Conservation (phyloP, 2,797 vertebrate genomes). For the Helicolenus hilgendorfi region DNA sequence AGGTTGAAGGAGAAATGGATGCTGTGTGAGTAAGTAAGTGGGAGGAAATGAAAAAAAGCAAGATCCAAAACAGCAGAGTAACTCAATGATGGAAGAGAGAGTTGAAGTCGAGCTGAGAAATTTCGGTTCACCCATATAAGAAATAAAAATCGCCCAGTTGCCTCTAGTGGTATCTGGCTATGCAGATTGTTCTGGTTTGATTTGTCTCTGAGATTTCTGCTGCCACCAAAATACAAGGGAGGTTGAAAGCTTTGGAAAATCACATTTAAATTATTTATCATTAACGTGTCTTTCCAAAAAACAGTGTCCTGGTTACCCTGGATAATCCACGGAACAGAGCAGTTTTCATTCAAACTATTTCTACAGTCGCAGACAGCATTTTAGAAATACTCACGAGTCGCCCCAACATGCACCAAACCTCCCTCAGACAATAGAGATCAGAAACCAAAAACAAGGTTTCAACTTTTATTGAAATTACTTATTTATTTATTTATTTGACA, state of each 20-base stretch:
- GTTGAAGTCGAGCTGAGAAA: background rate
- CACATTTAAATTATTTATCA: background rate
- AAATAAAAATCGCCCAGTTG: background rate
- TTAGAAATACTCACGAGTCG: background rate
- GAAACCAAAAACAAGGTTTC: background rate
- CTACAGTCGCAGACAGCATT: background rate
- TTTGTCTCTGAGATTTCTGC: background rate
- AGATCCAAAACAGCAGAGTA: background rate
- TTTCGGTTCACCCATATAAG: background rate
- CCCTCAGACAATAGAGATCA: background rate
- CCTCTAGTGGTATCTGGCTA: background rate
- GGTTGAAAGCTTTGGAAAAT: background rate
- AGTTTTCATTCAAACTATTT: background rate
- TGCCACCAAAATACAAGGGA: background rate
- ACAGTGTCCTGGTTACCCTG: background rate
- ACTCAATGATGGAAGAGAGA: background rate
- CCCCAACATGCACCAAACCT: background rate
- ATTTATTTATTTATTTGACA: no score
- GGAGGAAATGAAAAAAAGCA: constrained; percentile 31
- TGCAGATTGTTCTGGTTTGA: background rate
- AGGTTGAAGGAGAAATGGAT: constrained; percentile 31
- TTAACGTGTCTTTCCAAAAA: background rate
- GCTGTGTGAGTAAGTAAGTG: constrained; percentile 9
- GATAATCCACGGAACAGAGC: background rate
- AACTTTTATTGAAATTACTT: background rate